Evolutionary conservation across 2,113 vertebrate species (phyloP), one percentile per base, ranked within the genome.

Genomic region (Nothocercus julius): DNA sequence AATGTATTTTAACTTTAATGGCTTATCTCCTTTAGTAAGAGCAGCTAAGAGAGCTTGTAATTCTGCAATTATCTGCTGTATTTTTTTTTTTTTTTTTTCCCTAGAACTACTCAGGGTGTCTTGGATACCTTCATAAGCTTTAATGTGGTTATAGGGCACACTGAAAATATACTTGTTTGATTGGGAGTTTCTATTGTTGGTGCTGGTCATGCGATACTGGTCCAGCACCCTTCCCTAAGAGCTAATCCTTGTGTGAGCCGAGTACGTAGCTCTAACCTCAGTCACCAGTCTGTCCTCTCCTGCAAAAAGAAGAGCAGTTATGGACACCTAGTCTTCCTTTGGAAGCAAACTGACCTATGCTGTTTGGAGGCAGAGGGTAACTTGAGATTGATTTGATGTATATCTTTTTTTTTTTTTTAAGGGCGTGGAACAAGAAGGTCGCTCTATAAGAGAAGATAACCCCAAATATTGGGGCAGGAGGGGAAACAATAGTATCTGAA

Each of bases 371-470:
- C 38, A 53, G 44, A 63, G 49, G 40, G 7, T 10, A 21, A 9
- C 4, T 66, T 32, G 85, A 69, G 53, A 56, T 28, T 36, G 3
- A 17, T 42, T 20, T 10, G 47, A 49, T 49, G 47, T 2, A 18
- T 21, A 25, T 8, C 27, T 28, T 54, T 62, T 45, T 53, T 53
- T 20, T 85, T 89, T 27, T 20, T 85, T 89, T 30, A 94, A 95
- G 97, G 95, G 14, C 32, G 2, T 76, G 90, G 86, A 93, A 44
- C 83, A 86, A 97, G 83, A 6, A 97, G 83, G 72, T 85, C 53
- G 25, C 63, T 96, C 54, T 95, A 32, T 59, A 97, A 89, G 79
- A 97, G 92, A 94, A 96, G 83, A 97, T 97, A 95, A 96, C 53
- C 66, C 45, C 61, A 85, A 89, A 85, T 81, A 87, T 16, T 95